Conservation (phyloP, 2,888 invertebrate species). For the Atrina japonica region DNA sequence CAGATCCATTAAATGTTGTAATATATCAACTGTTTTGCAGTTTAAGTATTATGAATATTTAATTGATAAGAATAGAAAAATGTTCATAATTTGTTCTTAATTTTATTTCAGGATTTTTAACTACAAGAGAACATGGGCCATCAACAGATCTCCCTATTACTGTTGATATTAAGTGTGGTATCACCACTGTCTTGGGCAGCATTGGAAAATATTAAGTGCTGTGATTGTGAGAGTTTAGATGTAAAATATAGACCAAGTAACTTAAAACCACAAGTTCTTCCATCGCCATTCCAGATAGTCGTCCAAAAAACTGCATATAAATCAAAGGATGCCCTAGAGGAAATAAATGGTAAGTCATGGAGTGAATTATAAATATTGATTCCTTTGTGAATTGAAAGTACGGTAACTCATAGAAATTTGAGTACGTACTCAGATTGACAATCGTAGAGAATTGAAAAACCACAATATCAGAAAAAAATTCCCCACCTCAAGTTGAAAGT, state of each 20-base stretch:
- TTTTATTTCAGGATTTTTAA: not conserved
- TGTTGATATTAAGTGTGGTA: not conserved
- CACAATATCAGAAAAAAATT: too few relatives aligned
- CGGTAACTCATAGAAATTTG: too few relatives aligned
- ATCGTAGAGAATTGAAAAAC: too few relatives aligned
- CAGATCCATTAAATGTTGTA: too few relatives aligned
- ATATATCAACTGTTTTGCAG: too few relatives aligned
- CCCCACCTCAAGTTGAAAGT: too few relatives aligned
- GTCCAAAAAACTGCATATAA: constrained; percentile 48
- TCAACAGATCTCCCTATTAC: not conserved
- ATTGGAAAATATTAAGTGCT: constrained; percentile 14
- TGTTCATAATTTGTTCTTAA: not conserved
- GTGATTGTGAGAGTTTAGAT: constrained; percentile 25
- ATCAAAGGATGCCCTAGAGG: constrained; percentile 31
- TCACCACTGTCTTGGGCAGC: too few relatives aligned
- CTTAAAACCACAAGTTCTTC: constrained; percentile 59
- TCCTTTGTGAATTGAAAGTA: too few relatives aligned
- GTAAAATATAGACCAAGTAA: constrained; percentile 13
- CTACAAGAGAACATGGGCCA: not conserved
- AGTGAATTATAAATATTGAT: too few relatives aligned
- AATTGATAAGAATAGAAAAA: too few relatives aligned
- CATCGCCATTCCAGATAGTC: constrained; percentile 67
- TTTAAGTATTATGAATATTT: too few relatives aligned
- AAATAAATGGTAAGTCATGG: constrained; percentile 55
- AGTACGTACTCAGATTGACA: too few relatives aligned